Conservation (phyloP, 2,113 vertebrate genomes). For the Centropristis striata region DNA sequence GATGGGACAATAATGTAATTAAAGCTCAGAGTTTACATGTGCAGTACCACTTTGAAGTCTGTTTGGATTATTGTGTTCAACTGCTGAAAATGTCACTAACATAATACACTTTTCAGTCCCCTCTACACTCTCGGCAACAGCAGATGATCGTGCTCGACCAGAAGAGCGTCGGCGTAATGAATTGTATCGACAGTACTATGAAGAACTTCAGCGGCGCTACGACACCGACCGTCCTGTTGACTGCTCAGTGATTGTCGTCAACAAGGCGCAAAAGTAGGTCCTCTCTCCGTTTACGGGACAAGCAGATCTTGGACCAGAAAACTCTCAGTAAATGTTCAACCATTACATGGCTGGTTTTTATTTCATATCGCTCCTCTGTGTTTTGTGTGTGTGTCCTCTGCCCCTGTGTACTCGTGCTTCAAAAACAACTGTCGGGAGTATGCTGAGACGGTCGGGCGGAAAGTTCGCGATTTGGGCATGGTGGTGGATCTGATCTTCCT, state of each 20-base stretch:
- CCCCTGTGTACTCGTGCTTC: conserved; percentile 18
- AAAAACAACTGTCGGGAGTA: conserved; percentile 90
- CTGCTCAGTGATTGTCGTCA: conserved; percentile 98
- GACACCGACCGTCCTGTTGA: conserved; percentile 95
- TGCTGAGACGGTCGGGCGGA: conserved; percentile 96
- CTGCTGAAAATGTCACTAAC: background rate
- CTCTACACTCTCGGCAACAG: background rate
- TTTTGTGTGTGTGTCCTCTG: background rate
- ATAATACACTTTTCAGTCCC: background rate
- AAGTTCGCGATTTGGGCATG: conserved; percentile 97
- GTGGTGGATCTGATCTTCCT: conserved; percentile 99
- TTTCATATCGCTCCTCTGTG: conserved; percentile 49
- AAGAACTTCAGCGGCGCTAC: conserved; percentile 95
- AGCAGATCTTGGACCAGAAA: background rate
- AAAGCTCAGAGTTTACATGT: background rate
- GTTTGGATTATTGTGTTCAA: background rate
- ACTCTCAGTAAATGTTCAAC: background rate
- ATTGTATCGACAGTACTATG: conserved; percentile 96
- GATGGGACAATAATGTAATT: too few species aligned
- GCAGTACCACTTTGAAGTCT: background rate
- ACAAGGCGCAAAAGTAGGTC: conserved; percentile 97
- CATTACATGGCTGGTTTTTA: conserved; percentile 36
- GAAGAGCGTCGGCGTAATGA: conserved; percentile 95
- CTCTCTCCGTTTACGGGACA: background rate
- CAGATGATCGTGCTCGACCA: conserved; percentile 88